phyloP scores from a whole-genome alignment of 2,113 vertebrate genomes.

The Thermophis baileyi region DNA sequence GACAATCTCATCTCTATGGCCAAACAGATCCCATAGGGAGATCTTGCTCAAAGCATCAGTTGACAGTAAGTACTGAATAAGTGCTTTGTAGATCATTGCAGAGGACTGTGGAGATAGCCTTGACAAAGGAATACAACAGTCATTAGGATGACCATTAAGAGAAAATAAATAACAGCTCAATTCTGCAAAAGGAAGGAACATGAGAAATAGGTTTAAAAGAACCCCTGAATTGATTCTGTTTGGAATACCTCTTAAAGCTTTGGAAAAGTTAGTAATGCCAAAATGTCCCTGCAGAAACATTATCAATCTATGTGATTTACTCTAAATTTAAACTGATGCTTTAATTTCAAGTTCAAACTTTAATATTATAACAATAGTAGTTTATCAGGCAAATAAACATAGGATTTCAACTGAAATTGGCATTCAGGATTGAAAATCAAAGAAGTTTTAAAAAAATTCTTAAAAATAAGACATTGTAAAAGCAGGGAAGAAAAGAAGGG shows the following conservation, averaged over 20 bases:
- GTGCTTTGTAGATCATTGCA: background rate
- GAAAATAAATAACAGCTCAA: background rate
- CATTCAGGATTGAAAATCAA: conserved; percentile 42
- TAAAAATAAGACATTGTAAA: conserved; percentile 46
- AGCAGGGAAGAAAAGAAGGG: conserved; percentile 26
- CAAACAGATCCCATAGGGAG: background rate
- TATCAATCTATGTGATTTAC: background rate
- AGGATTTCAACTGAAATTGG: conserved; percentile 41
- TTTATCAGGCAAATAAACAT: background rate
- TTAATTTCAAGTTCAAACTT: background rate
- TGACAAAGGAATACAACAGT: background rate
- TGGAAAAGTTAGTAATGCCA: background rate
- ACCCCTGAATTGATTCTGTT: background rate
- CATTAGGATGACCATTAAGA: background rate
- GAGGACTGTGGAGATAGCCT: background rate
- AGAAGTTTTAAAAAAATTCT: conserved; percentile 57
- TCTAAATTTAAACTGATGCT: background rate
- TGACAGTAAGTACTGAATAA: background rate
- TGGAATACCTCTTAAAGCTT: background rate
- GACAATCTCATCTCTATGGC: background rate
- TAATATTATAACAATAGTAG: background rate
- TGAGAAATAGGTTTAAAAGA: background rate
- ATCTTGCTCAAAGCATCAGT: background rate
- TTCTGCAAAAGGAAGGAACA: background rate
- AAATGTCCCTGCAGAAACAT: background rate